Evolutionary conservation across 2,113 vertebrate species (phyloP).

Genomic region (Melierax canorus): DNA sequence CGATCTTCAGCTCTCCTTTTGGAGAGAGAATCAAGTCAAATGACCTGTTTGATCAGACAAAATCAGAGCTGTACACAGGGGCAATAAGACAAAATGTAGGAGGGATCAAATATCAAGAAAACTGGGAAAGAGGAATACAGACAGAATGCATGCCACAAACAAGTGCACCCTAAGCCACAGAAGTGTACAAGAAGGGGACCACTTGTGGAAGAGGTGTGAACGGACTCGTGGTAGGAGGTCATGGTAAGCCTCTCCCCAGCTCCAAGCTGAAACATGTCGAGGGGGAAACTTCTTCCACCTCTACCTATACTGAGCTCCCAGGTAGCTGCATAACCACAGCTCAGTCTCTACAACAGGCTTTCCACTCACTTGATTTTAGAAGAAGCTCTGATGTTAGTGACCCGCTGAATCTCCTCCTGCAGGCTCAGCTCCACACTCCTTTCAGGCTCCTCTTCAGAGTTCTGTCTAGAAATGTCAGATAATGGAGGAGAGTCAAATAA

Average conservation of each 20-base stretch:
- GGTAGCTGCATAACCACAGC: background rate
- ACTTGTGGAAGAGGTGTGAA: background rate
- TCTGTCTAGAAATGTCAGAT: slow-evolving; percentile 67
- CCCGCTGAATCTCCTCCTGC: slow-evolving; percentile 84
- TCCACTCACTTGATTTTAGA: slow-evolving; percentile 90
- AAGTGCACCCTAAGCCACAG: background rate
- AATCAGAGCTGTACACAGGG: background rate
- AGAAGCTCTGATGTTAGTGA: slow-evolving; percentile 85
- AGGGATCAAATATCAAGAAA: background rate
- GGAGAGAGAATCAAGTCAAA: slow-evolving; percentile 81
- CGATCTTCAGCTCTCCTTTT: slow-evolving; percentile 86
- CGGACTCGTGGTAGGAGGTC: background rate
- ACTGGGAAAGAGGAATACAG: background rate
- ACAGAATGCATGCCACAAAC: background rate
- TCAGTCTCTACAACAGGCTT: background rate
- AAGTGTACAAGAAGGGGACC: background rate
- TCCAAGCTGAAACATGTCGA: background rate
- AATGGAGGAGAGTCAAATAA: background rate
- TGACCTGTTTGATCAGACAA: slow-evolving; percentile 76
- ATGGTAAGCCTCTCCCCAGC: background rate
- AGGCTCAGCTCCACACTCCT: slow-evolving; percentile 65
- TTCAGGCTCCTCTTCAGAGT: slow-evolving; percentile 64
- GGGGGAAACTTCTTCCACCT: background rate
- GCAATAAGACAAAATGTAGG: background rate
- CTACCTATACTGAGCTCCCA: background rate